These are phyloP conservation scores for Baccha elongata DNA, from an alignment of 2,888 invertebrate genomes.

Conservation along the genomic window DNA sequence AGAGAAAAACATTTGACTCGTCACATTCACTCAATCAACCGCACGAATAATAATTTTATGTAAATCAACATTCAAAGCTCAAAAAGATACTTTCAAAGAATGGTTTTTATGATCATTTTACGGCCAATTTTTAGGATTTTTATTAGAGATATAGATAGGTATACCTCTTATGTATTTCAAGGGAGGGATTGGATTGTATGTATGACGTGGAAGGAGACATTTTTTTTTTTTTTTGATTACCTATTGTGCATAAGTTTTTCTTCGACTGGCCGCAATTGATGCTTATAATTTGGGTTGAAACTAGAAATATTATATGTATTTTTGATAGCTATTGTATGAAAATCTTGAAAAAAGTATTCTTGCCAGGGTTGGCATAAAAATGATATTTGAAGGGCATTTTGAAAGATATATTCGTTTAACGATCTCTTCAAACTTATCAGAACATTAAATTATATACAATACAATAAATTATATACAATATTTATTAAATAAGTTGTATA, in stretches of 20 bases:
- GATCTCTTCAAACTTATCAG: too few relatives aligned
- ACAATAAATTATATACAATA: too few relatives aligned
- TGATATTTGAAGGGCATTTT: too few relatives aligned
- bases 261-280: too few relatives aligned
- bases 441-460: too few relatives aligned
- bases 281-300: too few relatives aligned
- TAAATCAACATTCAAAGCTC: conserved; percentile 51
- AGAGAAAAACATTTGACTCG: background rate
- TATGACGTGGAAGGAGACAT: background rate
- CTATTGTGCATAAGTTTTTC: background rate
- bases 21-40: conserved; percentile 22
- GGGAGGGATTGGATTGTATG: background rate
- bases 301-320: too few relatives aligned
- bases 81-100: conserved; percentile 35
- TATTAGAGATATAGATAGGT: background rate
- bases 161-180: background rate
- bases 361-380: too few relatives aligned
- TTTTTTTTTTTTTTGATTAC: conserved; percentile 2
- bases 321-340: too few relatives aligned
- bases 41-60: conserved; percentile 37
- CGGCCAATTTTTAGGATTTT: conserved; percentile 50
- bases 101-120: conserved; percentile 61
- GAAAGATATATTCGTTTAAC: too few relatives aligned
- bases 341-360: too few relatives aligned
- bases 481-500: too few relatives aligned